phyloP scores from a whole-genome alignment of 2,797 vertebrate genomes.

The Pangasius djambal region DNA sequence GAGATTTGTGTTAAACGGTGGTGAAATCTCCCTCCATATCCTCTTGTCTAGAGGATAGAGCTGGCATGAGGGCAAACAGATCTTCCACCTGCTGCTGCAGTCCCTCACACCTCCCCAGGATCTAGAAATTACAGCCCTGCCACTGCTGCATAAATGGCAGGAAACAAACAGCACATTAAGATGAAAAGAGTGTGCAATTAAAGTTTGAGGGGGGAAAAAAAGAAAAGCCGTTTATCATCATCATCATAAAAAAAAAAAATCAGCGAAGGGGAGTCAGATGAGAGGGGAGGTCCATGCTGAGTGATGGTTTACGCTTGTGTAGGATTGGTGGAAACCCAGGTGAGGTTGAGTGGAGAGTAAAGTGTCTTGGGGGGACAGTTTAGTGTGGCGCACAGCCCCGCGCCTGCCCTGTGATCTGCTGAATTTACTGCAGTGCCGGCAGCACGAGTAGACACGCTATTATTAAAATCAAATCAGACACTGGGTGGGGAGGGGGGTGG shows the following conservation, averaged over 20 bases:
- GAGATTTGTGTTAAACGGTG: constrained; percentile 23
- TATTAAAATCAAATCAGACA: constrained; percentile 95
- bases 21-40: constrained; percentile 33
- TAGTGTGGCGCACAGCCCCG: constrained; percentile 81
- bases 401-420: constrained; percentile 86
- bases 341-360: constrained; percentile 89
- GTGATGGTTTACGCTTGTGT: constrained; percentile 82
- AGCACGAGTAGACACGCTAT: constrained; percentile 88
- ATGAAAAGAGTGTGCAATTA: constrained; percentile 80
- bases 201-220: constrained; percentile 57
- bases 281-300: constrained; percentile 82
- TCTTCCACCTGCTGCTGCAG: constrained; percentile 73
- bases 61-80: constrained; percentile 47
- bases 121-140: constrained; percentile 75
- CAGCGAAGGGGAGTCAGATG: constrained; percentile 54
- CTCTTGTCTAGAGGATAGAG: constrained; percentile 22
- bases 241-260: constrained; percentile 69
- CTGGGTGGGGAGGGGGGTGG: constrained; percentile 73
- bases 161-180: constrained; percentile 83
- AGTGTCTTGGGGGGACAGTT: constrained; percentile 90
- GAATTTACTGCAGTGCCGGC: constrained; percentile 90
- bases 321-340: constrained; percentile 90
- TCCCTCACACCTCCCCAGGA: constrained; percentile 73
- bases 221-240: constrained; percentile 84
- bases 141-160: constrained; percentile 74